Evolutionary conservation across 2,888 invertebrate genomes (phyloP).

Genomic region (Ametastegia equiseti): DNA sequence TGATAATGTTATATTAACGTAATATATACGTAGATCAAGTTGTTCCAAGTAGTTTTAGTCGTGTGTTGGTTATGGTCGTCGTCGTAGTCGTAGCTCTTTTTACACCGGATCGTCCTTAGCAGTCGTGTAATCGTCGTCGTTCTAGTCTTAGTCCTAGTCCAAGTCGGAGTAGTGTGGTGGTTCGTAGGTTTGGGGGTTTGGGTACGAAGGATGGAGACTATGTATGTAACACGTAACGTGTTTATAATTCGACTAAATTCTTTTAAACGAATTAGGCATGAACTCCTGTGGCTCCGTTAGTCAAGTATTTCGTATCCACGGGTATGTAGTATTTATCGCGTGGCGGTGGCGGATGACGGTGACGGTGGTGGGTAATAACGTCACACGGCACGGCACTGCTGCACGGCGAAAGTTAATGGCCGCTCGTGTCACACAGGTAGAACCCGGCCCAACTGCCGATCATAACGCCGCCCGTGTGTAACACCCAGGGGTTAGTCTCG

Average conservation of each 20-base stretch:
- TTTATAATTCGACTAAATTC: slow-evolving; percentile 13
- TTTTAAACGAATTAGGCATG: slow-evolving; percentile 12
- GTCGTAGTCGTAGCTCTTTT: no score
- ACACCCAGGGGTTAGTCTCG: neutral
- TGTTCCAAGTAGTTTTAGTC: no score
- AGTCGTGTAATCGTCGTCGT: slow-evolving; percentile 3
- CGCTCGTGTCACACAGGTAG: slow-evolving; percentile 47
- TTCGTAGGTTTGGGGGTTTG: slow-evolving; percentile 7
- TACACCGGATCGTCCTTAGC: no score
- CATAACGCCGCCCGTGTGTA: slow-evolving; percentile 13
- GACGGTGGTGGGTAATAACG: no score
- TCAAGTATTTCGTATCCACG: no score
- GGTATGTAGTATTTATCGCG: no score
- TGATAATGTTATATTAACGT: no score
- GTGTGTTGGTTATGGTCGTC: neutral
- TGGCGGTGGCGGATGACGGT: no score
- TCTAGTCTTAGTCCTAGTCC: no score
- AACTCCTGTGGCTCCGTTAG: no score
- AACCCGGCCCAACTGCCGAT: slow-evolving; percentile 33
- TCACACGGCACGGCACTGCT: slow-evolving; percentile 36
- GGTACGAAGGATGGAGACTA: no score
- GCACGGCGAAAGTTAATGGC: slow-evolving; percentile 47
- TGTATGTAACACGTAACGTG: slow-evolving; percentile 10
- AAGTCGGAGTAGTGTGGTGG: neutral
- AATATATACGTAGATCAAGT: no score